These are phyloP conservation scores for Sciurus niger DNA, from an alignment of 2,113 vertebrate genomes.

Conservation along the genomic window DNA sequence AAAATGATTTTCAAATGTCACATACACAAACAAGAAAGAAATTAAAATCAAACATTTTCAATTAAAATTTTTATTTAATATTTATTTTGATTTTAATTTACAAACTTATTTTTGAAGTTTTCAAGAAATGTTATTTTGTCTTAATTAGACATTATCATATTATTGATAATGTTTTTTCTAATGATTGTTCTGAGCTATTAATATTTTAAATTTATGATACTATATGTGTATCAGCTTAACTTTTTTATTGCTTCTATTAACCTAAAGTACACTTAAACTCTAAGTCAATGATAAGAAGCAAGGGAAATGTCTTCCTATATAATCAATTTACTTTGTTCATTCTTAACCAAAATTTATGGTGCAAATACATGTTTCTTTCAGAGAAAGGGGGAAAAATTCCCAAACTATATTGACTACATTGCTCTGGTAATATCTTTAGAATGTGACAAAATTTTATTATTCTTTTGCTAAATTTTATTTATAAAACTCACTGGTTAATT, in stretches of 20 bases:
- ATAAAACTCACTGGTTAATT: neutral
- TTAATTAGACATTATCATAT: neutral
- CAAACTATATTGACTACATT: conserved; percentile 25
- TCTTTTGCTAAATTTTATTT: conserved; percentile 61
- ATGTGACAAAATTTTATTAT: conserved; percentile 38
- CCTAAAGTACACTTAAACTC: neutral
- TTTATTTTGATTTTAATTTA: neutral
- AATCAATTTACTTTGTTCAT: neutral
- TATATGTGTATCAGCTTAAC: neutral
- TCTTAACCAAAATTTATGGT: neutral
- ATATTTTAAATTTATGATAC: neutral
- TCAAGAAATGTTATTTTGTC: neutral
- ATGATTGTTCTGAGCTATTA: neutral
- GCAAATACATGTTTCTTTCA: neutral
- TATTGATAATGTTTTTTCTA: neutral
- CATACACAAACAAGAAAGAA: too few relatives aligned
- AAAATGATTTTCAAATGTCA: too few relatives aligned
- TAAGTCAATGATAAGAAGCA: neutral
- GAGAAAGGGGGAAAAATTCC: neutral
- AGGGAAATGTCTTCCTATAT: neutral
- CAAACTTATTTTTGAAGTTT: neutral
- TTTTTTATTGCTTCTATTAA: neutral
- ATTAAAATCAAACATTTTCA: too few relatives aligned
- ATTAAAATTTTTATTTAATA: too few relatives aligned
- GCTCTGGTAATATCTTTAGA: neutral